Percentiles rank a stretch among this genome's conserved stretches.
Conservation (phyloP, 2,113 vertebrate genomes). For the Erpornis zantholeuca region DNA sequence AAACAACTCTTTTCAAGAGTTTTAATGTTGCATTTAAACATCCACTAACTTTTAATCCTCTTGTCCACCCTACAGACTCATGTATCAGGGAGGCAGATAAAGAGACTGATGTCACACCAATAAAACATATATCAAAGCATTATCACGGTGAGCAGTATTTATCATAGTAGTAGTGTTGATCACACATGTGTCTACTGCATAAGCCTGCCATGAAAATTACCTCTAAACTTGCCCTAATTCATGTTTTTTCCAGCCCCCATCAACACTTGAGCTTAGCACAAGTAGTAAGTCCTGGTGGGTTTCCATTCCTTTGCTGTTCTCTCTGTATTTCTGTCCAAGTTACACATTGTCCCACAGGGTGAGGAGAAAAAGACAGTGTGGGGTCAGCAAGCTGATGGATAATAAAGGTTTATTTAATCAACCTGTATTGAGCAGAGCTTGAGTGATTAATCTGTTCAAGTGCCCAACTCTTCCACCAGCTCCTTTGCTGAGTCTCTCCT, state of each 20-base stretch:
- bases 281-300: background rate
- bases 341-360: background rate
- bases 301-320: background rate
- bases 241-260: background rate
- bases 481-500: background rate
- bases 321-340: background rate
- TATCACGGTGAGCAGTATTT: background rate
- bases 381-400: background rate
- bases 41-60: background rate
- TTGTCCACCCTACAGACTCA: background rate
- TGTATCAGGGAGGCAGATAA: background rate
- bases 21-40: background rate
- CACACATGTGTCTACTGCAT: background rate
- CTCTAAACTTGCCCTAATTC: background rate
- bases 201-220: background rate
- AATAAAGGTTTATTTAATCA: background rate
- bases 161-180: background rate
- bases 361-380: background rate
- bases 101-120: background rate
- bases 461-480: background rate
- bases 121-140: background rate
- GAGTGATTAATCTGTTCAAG: background rate
- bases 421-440: background rate
- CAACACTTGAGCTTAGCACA: background rate
- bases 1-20: background rate